Conservation (phyloP, 2,113 vertebrate species). For the Elgaria multicarinata region DNA sequence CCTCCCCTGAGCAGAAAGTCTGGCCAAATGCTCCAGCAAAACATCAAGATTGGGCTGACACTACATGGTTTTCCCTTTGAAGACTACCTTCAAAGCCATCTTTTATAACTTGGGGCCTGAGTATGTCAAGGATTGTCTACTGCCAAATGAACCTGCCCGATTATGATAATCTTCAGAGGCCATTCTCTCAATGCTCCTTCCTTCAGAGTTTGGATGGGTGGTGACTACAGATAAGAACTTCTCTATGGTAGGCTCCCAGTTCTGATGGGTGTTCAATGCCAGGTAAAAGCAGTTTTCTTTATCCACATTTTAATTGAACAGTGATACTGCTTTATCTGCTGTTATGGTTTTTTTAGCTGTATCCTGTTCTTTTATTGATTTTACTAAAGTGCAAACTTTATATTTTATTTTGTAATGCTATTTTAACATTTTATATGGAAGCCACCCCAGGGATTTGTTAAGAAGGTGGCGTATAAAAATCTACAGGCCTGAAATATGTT, state of each 20-base stretch:
- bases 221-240: background rate
- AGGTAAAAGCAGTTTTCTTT: background rate
- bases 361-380: background rate
- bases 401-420: background rate
- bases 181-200: background rate
- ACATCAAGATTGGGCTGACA: background rate
- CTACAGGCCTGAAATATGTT: background rate
- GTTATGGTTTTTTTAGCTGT: background rate
- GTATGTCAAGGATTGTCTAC: background rate
- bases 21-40: too few relatives aligned
- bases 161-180: background rate
- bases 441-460: background rate
- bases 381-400: background rate
- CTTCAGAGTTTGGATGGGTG: background rate
- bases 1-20: too few relatives aligned
- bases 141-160: background rate
- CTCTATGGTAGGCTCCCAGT: background rate
- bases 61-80: background rate
- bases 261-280: background rate
- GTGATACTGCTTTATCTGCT: background rate
- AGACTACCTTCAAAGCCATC: background rate
- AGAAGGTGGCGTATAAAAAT: background rate
- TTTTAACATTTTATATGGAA: background rate
- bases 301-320: background rate
- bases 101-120: background rate